These are phyloP conservation scores for Gopherus flavomarginatus DNA, from an alignment of 2,113 vertebrate species.

Conservation along the genomic window DNA sequence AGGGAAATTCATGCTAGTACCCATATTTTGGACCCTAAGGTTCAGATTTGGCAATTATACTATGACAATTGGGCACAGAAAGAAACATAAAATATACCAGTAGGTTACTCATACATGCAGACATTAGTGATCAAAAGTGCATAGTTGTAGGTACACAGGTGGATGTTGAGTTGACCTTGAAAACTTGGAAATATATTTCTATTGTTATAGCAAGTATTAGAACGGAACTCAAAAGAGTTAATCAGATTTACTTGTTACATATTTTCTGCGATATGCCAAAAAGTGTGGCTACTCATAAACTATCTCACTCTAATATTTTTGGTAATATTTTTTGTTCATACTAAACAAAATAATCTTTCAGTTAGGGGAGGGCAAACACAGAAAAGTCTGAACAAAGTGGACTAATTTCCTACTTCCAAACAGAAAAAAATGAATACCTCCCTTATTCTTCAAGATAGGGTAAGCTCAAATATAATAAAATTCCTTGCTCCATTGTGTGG, in stretches of 20 bases:
- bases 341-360: not conserved
- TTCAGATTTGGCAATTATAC: no score
- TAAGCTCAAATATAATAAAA: not conserved
- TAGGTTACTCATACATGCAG: not conserved
- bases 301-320: not conserved
- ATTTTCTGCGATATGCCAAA: not conserved
- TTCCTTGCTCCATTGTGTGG: not conserved
- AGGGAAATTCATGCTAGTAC: no score
- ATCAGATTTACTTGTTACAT: not conserved
- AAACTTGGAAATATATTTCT: not conserved
- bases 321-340: not conserved
- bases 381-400: not conserved
- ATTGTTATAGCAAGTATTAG: not conserved
- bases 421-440: not conserved
- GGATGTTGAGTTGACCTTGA: not conserved
- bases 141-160: not conserved
- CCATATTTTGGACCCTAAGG: no score
- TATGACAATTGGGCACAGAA: not conserved
- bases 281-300: not conserved
- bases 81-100: not conserved
- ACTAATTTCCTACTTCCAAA: slow-evolving; percentile 1
- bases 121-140: not conserved
- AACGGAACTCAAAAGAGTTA: not conserved
- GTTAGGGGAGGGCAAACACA: not conserved
- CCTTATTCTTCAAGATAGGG: not conserved